Base-by-base conservation (phyloP, 2,888 invertebrate species). In the Helobdella robusta region DNA sequence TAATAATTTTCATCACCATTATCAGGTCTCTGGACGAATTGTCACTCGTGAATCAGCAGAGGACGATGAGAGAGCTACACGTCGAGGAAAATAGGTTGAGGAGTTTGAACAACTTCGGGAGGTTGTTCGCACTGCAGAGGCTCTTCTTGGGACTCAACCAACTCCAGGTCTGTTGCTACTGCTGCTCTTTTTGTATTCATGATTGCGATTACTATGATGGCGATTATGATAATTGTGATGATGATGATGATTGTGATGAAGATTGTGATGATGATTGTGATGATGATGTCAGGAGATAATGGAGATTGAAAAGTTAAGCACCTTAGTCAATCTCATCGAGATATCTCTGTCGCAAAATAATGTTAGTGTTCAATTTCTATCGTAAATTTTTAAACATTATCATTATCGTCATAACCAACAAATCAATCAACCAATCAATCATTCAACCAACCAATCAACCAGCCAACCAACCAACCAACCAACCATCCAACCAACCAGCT, bases 81-180 rank as follows among this genome's bases (percentile, higher is more conserved):
- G 66, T 80, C 67, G 80, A 80, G 71, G 79, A 80, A 66, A 80
- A 80, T 70, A 70, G 80, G 28, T 71, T 79, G 2, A 60, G 62
- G 23, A 76, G 77, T 35, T 69, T 80, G n/a, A 67, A 72, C 32
- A 73, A 76, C 68, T 67, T 80, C 18, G 70, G 70, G 54, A 71
- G 72, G 65, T 70, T 79, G 52, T 75, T 76, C 66, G 76, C 75
- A 66, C 72, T 80, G 11, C 75, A 77, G 70, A 71, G 78, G 48
- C 72, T 80, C n/a, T 80, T 76, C 70, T 73, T 80, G 3, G 79
- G 78, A 15, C 75, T 75, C 60, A 80, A 80, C 68, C 73, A 77
- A 66, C 73, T 80, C 48, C 76, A 77, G 74, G 77, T 76, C 59
- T n/a, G 40, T 63, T 18, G 23, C 8, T n/a, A n/a, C 20, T 40